phyloP scores from a whole-genome alignment of 1,140 invertebrate species.

The Eurosta solidaginis region DNA sequence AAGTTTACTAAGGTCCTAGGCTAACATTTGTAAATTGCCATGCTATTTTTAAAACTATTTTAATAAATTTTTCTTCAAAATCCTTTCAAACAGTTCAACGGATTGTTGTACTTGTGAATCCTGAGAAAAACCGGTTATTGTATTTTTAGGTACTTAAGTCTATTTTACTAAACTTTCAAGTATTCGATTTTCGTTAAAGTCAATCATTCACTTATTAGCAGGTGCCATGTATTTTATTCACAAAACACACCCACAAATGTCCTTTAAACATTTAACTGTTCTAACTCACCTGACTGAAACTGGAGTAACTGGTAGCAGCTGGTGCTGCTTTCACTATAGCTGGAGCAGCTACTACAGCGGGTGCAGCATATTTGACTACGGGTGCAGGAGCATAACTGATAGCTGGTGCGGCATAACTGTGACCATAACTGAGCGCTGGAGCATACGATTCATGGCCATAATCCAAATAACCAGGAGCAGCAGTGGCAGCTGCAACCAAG shows the following conservation, averaged over 20 bases:
- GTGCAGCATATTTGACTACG: slow-evolving; percentile 40
- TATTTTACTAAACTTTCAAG: not conserved
- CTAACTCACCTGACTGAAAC: slow-evolving; percentile 48
- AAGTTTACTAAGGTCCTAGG: no score
- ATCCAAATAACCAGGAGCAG: slow-evolving; percentile 41
- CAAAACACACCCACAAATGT: no score
- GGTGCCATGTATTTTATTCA: no score
- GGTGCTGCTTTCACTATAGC: slow-evolving; percentile 28
- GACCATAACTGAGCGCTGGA: slow-evolving; percentile 32
- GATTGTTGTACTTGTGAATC: no score
- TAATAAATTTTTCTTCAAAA: no score
- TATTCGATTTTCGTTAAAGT: no score
- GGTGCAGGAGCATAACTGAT: slow-evolving; percentile 45
- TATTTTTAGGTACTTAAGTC: not conserved
- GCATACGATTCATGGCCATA: slow-evolving; percentile 32
- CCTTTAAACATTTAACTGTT: not conserved
- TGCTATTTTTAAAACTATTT: no score
- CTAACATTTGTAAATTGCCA: no score
- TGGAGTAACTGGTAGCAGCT: slow-evolving; percentile 47
- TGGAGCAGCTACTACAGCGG: slow-evolving; percentile 43
- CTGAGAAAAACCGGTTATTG: not conserved
- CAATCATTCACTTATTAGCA: no score
- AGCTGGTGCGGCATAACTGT: slow-evolving; percentile 41
- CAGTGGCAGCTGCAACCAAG: slow-evolving; percentile 46
- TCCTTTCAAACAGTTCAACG: no score